Base-by-base conservation (phyloP, 2,113 vertebrate genomes). In the Chiloscyllium plagiosum region DNA sequence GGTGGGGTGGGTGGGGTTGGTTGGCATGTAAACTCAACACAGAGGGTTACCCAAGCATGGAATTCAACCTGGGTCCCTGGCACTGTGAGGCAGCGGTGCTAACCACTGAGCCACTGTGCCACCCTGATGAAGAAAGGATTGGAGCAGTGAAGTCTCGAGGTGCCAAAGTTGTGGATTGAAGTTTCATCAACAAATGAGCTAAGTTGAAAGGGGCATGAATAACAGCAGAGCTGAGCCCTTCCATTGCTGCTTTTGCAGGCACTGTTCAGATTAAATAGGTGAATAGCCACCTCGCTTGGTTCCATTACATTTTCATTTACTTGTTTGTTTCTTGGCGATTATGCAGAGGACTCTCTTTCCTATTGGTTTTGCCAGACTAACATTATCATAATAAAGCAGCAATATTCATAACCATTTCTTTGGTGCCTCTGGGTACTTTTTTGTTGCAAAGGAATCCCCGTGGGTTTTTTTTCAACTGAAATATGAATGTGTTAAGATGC, bases 401-500 rank as follows among this genome's bases (percentile, higher is more conserved):
- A 89, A 89, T 89, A 89, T 89, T 89, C 47, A 89, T 89, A 56
- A 89, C 52, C 24, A 56, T 87, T 87, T 4, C 86, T 89, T 56
- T 56, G 24, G 86, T 15, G 26, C 86, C 50, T 10, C 12, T 87
- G 26, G 65, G 65, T 42, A 24, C 15, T 93, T 65, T n/a, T n/a
- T 37, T 50, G 47, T 15, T 5, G 22, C 65, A 68, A 93, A 68
- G 90, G 90, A 87, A 68, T 29, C 29, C 56, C 61, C 0, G 65
- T 50, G 33, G 65, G 22, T 68, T 68, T 94, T 37, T 20, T 94
- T 94, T 93, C 65, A 10, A 94, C 20, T 68, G 66, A 94, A 94
- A 94, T 94, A 37, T 65, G 61, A 66, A 68, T 94, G 61, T 68
- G 90, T 68, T 94, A 94, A 68, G 90, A 68, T 94, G n/a, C 65